These are phyloP conservation scores for Sarcophaga rosellei DNA, from an alignment of 2,888 invertebrate genomes.

Conservation along the genomic window DNA sequence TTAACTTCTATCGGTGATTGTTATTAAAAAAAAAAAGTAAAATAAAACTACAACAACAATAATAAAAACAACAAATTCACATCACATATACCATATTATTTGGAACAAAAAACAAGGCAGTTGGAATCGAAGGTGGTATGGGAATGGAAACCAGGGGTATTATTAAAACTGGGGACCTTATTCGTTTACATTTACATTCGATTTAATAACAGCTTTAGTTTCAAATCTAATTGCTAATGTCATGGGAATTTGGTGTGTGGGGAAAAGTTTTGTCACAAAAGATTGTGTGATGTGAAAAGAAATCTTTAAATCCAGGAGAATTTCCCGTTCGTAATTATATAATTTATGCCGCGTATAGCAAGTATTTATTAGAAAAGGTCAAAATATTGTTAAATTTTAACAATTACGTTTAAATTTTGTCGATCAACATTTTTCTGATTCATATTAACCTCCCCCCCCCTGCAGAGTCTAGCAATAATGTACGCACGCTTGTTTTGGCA, in stretches of 20 bases:
- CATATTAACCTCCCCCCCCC: no score
- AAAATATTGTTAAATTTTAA: no score
- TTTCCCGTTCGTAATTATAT: not conserved
- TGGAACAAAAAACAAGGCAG: no score
- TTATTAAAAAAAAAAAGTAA: constrained; percentile 37
- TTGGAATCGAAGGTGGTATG: not conserved
- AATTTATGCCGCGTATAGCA: not conserved
- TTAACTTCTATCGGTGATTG: constrained; percentile 50
- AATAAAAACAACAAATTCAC: no score
- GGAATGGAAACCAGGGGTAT: not conserved
- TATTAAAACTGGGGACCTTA: not conserved
- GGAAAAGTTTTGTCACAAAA: not conserved
- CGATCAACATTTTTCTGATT: no score
- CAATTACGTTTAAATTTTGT: no score
- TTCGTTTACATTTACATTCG: not conserved
- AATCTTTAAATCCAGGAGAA: not conserved
- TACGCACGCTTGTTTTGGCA: no score
- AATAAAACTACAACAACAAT: not conserved
- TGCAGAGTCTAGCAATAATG: no score
- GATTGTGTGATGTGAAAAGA: not conserved
- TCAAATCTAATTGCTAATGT: not conserved
- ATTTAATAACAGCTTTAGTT: not conserved
- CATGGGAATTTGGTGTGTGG: not conserved
- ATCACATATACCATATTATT: no score
- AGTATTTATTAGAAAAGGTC: not conserved